Evolutionary conservation across 2,113 vertebrate species (phyloP).

Genomic region (Phalacrocorax aristotelis): DNA sequence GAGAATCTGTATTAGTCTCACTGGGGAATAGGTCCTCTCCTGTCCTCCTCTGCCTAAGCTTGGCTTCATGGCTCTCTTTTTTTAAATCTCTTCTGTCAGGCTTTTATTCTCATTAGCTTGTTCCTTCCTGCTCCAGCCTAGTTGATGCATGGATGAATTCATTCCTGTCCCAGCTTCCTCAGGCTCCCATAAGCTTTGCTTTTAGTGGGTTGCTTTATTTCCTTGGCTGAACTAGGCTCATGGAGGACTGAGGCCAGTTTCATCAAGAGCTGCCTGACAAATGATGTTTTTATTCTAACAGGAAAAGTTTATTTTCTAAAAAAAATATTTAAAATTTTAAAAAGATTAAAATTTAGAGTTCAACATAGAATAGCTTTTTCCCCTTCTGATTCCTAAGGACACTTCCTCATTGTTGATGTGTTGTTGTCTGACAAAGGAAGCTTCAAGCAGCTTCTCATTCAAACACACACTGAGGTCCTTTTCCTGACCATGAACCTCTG

Average conservation of each 20-base stretch:
- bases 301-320: not conserved
- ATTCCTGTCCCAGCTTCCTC: not conserved
- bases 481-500: not conserved
- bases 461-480: not conserved
- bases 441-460: not conserved
- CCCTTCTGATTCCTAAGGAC: not conserved
- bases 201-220: not conserved
- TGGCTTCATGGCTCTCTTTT: not conserved
- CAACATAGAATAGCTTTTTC: not conserved
- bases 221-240: not conserved
- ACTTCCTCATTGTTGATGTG: not conserved
- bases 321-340: not conserved
- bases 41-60: not conserved
- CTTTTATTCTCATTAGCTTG: not conserved
- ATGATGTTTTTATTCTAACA: not conserved
- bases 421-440: rapidly evolving
- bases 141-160: not conserved
- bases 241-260: not conserved
- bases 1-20: not conserved
- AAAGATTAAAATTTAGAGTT: not conserved
- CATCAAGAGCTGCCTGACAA: not conserved
- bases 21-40: not conserved
- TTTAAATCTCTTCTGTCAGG: not conserved
- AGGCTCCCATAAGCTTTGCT: not conserved
- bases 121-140: not conserved